Percentiles rank a stretch among this genome's conserved stretches.
Evolutionary conservation across 2,888 invertebrate species (phyloP).

Genomic region (Tinea trinotella): DNA sequence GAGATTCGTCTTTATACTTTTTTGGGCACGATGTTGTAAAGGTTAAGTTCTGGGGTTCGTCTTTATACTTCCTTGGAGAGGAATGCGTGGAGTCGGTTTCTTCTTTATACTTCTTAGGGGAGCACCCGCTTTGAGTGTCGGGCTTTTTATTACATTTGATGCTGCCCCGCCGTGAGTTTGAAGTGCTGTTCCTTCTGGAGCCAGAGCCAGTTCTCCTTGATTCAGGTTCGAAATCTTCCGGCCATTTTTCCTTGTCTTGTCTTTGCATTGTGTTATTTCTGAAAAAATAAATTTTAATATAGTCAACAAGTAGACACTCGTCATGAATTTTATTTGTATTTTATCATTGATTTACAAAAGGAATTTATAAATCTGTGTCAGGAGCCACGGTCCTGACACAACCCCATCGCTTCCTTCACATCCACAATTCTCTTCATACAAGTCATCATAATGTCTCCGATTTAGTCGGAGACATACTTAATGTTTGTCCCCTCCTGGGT

Average conservation of each 20-base stretch:
- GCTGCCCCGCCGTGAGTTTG: conserved; percentile 38
- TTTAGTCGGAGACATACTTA: too few relatives aligned
- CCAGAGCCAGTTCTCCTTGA: conserved; percentile 33
- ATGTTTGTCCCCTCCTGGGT: too few relatives aligned
- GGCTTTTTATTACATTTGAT: conserved; percentile 28
- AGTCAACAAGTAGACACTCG: too few relatives aligned
- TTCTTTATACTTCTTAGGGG: conserved; percentile 40
- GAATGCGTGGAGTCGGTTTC: conserved; percentile 7
- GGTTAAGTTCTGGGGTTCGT: neutral
- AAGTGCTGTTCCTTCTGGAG: conserved; percentile 46
- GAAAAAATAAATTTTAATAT: neutral
- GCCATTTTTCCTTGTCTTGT: conserved; percentile 27
- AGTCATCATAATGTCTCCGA: too few relatives aligned
- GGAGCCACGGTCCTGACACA: too few relatives aligned
- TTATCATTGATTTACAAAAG: too few relatives aligned
- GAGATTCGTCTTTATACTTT: neutral
- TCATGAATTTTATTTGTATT: too few relatives aligned
- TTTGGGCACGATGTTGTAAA: neutral
- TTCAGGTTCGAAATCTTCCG: conserved; percentile 35
- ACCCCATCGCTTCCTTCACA: too few relatives aligned
- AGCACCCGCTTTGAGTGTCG: conserved; percentile 31
- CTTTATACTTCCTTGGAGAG: neutral
- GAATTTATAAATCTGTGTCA: too few relatives aligned
- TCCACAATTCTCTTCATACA: too few relatives aligned
- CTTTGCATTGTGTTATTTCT: conserved; percentile 8